phyloP scores from a whole-genome alignment of 2,888 invertebrate genomes.

The Belgica antarctica region DNA sequence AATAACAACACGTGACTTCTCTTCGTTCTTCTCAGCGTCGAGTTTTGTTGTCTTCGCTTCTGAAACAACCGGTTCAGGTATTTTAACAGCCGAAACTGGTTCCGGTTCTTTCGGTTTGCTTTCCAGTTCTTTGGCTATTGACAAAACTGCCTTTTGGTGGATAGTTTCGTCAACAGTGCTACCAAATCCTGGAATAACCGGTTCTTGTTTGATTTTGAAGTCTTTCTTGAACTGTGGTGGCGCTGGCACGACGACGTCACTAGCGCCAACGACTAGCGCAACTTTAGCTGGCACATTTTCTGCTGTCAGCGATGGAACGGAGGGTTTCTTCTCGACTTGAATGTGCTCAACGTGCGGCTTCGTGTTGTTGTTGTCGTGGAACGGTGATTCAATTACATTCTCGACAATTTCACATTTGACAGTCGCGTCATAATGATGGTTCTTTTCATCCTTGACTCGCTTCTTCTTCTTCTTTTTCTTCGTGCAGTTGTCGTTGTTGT shows the following conservation, averaged over 20 bases:
- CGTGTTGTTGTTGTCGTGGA: slow-evolving; percentile 35
- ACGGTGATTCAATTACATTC: neutral
- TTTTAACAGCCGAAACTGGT: slow-evolving; percentile 46
- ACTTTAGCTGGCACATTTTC: slow-evolving; percentile 46
- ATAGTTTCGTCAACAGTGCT: slow-evolving; percentile 65
- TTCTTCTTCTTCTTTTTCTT: slow-evolving; percentile 85
- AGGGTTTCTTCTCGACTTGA: slow-evolving; percentile 46
- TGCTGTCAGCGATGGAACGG: slow-evolving; percentile 16
- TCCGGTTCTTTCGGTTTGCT: slow-evolving; percentile 51
- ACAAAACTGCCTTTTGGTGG: slow-evolving; percentile 78
- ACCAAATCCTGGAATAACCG: slow-evolving; percentile 67
- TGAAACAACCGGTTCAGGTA: slow-evolving; percentile 49
- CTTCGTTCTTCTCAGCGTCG: slow-evolving; percentile 64
- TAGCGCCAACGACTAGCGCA: slow-evolving; percentile 47
- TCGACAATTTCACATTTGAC: slow-evolving; percentile 45
- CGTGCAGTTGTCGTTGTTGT: slow-evolving; percentile 62
- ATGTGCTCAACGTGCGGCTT: slow-evolving; percentile 52
- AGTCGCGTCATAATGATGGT: slow-evolving; percentile 60
- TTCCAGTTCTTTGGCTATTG: slow-evolving; percentile 59
- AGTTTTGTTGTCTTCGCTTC: slow-evolving; percentile 48
- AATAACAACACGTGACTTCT: slow-evolving; percentile 77
- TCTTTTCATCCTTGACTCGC: slow-evolving; percentile 74
- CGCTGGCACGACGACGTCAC: slow-evolving; percentile 49
- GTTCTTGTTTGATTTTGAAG: slow-evolving; percentile 47
- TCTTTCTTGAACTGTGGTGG: neutral